Evolutionary conservation across 2,888 invertebrate genomes (phyloP).

Genomic region (Drosophila mettleri): DNA sequence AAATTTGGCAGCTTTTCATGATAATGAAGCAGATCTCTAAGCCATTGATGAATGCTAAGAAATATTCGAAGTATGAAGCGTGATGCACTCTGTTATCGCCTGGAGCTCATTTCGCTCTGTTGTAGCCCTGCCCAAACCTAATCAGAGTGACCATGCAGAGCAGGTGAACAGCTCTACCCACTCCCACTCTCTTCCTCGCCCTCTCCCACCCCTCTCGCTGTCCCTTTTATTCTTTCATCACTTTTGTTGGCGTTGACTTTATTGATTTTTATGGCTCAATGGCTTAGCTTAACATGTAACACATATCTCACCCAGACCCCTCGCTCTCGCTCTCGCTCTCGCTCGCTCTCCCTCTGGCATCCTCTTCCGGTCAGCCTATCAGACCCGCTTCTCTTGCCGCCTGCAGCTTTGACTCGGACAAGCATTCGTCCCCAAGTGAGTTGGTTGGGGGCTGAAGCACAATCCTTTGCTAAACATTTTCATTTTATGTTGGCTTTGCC

Average conservation of each 20-base stretch:
- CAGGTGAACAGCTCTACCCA: slow-evolving; percentile 7
- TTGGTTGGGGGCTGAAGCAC: not conserved
- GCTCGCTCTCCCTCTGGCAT: no score
- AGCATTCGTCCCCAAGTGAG: slow-evolving; percentile 17
- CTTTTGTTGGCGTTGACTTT: slow-evolving; percentile 56
- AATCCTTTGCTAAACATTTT: slow-evolving; percentile 74
- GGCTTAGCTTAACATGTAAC: slow-evolving; percentile 36
- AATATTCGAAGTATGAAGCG: no score
- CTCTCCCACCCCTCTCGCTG: not conserved
- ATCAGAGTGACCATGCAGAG: slow-evolving; percentile 33
- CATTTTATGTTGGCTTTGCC: slow-evolving; percentile 57
- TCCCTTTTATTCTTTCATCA: no score
- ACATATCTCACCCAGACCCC: slow-evolving; percentile 1
- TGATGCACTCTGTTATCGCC: slow-evolving; percentile 8
- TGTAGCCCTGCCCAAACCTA: not conserved
- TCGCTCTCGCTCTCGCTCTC: not conserved
- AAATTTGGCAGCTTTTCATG: not conserved
- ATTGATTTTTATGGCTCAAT: slow-evolving; percentile 78
- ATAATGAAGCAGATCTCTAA: no score
- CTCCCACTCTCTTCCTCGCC: not conserved
- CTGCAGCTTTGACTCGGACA: slow-evolving; percentile 16
- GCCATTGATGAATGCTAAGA: no score
- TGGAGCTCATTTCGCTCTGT: slow-evolving; percentile 21
- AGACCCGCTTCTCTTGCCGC: not conserved
- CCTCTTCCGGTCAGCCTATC: slow-evolving; percentile 3